phyloP scores from a whole-genome alignment of 2,888 invertebrate genomes.

The Mesopsocus fuscifrons region DNA sequence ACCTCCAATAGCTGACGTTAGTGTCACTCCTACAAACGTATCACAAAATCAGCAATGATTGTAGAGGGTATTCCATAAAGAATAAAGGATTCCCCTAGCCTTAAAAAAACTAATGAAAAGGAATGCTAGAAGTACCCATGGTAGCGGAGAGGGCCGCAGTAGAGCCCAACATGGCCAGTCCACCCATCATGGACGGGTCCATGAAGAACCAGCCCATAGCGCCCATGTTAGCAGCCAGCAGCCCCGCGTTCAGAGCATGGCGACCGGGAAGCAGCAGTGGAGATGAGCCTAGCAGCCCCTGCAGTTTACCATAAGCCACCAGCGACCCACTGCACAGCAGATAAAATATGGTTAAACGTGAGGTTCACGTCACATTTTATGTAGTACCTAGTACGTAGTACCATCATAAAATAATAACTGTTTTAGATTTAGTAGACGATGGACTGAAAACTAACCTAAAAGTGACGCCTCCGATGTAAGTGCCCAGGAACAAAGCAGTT shows the following conservation, averaged over 20 bases:
- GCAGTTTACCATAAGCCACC: slow-evolving; percentile 78
- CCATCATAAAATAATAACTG: slow-evolving; percentile 1
- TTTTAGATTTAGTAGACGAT: slow-evolving; percentile 9
- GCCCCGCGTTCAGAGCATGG: slow-evolving; percentile 50
- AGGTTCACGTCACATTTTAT: neutral
- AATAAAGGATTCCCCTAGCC: no score
- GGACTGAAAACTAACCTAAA: slow-evolving; percentile 39
- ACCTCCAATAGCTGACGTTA: slow-evolving; percentile 30
- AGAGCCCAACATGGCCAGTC: slow-evolving; percentile 51
- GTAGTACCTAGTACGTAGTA: no score
- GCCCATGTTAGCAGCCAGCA: slow-evolving; percentile 48
- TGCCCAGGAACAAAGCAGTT: slow-evolving; percentile 69
- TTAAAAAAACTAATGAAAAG: no score
- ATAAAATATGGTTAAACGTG: no score
- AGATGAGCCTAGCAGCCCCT: slow-evolving; percentile 60
- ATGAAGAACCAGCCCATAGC: slow-evolving; percentile 51
- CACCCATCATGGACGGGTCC: slow-evolving; percentile 41
- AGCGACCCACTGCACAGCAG: slow-evolving; percentile 49
- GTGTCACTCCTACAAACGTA: neutral
- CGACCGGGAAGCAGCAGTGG: slow-evolving; percentile 66
- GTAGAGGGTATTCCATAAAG: no score
- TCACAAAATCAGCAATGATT: no score
- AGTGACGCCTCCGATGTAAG: slow-evolving; percentile 78
- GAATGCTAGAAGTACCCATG: no score
- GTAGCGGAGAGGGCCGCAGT: slow-evolving; percentile 58